Evolutionary conservation across 2,888 invertebrate species (phyloP).

Genomic region (Volucella zonaria): DNA sequence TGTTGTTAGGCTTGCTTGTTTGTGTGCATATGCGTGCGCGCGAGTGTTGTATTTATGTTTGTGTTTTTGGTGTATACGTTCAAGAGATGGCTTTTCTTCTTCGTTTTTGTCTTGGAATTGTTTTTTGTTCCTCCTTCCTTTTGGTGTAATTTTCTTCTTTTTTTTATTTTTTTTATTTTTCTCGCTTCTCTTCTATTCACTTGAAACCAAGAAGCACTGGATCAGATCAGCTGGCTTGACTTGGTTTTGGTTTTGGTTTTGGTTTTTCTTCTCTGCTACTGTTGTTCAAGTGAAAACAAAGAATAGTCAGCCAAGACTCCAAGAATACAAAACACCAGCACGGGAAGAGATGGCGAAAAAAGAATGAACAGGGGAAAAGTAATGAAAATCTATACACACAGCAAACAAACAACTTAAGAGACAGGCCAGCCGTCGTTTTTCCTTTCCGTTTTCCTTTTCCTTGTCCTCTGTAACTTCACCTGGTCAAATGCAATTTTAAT

Average conservation of each 20-base stretch:
- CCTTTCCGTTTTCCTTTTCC: not conserved
- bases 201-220: slow-evolving; percentile 58
- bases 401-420: slow-evolving; percentile 59
- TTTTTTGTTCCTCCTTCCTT: not conserved
- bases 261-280: slow-evolving; percentile 17
- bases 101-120: slow-evolving; percentile 56
- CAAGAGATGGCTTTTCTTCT: slow-evolving; percentile 58
- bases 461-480: slow-evolving; percentile 5
- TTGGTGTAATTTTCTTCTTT: slow-evolving; percentile 39
- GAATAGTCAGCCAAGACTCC: slow-evolving; percentile 16
- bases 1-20: slow-evolving; percentile 15
- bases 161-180: slow-evolving; percentile 52
- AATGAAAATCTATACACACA: slow-evolving; percentile 59
- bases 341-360: slow-evolving; percentile 9
- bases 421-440: slow-evolving; percentile 45
- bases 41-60: slow-evolving; percentile 41
- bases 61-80: slow-evolving; percentile 44
- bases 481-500: slow-evolving; percentile 41
- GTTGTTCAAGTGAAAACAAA: slow-evolving; percentile 50
- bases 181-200: slow-evolving; percentile 27
- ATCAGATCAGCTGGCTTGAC: slow-evolving; percentile 61
- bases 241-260: slow-evolving; percentile 45
- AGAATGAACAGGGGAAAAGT: slow-evolving; percentile 35
- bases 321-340: not conserved
- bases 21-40: slow-evolving; percentile 69